Conservation (phyloP, 2,113 vertebrate species). For the Rhadina sibilatrix region DNA sequence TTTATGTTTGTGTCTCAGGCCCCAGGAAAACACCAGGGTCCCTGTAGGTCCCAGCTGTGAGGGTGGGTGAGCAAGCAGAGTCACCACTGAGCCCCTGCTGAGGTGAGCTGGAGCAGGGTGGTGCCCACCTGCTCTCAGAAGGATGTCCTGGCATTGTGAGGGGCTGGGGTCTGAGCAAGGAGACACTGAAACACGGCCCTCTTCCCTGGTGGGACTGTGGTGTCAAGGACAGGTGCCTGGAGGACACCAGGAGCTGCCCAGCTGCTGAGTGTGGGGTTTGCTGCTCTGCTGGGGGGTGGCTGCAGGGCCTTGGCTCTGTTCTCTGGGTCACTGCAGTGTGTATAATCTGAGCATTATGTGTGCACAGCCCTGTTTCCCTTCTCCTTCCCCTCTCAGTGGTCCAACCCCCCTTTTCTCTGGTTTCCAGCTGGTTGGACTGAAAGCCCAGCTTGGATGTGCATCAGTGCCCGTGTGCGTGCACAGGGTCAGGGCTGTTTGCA, state of each 20-base stretch:
- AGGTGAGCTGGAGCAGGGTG: neutral
- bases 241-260: neutral
- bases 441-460: neutral
- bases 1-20: neutral
- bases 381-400: neutral
- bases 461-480: rapidly evolving
- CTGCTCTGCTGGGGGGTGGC: neutral
- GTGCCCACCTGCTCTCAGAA: neutral
- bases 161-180: neutral
- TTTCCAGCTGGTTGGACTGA: neutral
- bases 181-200: neutral
- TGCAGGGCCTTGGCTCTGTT: neutral
- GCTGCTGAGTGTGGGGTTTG: neutral
- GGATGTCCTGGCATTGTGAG: rapidly evolving
- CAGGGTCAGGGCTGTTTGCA: neutral
- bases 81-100: neutral
- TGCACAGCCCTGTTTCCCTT: neutral
- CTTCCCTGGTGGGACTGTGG: neutral
- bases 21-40: neutral
- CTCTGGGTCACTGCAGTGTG: neutral
- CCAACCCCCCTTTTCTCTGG: neutral
- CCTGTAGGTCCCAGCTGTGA: neutral
- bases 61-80: neutral
- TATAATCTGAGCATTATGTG: rapidly evolving
- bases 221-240: neutral